Conservation (phyloP, 1,140 invertebrate species). For the Hormaphis cornu region DNA sequence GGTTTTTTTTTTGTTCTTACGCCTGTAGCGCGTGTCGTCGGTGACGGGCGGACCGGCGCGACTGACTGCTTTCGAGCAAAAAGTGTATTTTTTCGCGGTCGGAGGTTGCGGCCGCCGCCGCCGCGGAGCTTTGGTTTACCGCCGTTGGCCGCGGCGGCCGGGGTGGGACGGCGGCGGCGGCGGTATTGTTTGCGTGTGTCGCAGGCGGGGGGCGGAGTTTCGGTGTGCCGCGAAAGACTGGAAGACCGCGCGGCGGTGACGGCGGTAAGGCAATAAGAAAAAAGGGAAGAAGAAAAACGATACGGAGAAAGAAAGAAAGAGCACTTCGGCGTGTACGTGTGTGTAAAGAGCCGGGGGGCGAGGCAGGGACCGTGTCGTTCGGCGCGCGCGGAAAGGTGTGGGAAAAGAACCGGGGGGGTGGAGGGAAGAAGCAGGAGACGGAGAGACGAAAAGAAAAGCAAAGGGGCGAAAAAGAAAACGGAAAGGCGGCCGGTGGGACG, state of each 20-base stretch:
- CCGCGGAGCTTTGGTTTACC: slow-evolving; percentile 30
- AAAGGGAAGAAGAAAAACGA: slow-evolving; percentile 4
- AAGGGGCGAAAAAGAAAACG: slow-evolving; percentile 17
- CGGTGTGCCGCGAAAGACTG: too few relatives aligned
- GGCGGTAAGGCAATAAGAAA: background rate
- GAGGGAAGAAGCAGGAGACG: background rate
- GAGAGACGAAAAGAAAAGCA: slow-evolving; percentile 28
- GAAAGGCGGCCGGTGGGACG: background rate
- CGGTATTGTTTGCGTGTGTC: background rate
- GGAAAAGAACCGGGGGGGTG: slow-evolving; percentile 29
- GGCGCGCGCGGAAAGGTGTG: slow-evolving; percentile 15
- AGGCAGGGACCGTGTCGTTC: background rate
- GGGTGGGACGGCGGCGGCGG: background rate
- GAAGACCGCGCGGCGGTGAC: too few relatives aligned
- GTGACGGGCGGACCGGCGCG: slow-evolving; percentile 18
- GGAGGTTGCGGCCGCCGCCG: slow-evolving; percentile 28
- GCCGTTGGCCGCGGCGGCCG: slow-evolving; percentile 4
- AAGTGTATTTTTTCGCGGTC: slow-evolving; percentile 13
- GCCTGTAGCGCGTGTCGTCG: slow-evolving; percentile 13
- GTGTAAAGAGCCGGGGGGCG: background rate
- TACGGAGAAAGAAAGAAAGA: background rate
- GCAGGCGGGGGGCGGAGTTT: too few relatives aligned
- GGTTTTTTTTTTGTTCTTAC: too few relatives aligned
- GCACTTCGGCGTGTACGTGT: background rate
- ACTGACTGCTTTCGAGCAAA: slow-evolving; percentile 25